Evolutionary conservation across 2,113 vertebrate genomes (phyloP), one percentile per base, ranked within the genome.

Genomic region (Corythaeola cristata): DNA sequence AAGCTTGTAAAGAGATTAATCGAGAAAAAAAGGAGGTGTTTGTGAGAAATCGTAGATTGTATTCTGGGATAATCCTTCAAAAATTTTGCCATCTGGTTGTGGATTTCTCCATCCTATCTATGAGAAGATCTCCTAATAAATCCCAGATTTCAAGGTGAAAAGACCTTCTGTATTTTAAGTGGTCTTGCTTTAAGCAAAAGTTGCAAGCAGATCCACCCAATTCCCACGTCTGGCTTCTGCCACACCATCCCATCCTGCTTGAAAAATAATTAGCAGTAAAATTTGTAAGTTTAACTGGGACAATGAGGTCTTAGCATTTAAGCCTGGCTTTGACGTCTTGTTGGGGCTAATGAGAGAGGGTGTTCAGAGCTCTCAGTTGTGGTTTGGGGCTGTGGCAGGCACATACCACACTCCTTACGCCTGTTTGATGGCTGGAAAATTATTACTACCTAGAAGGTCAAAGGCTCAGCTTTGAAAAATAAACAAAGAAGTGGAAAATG

Each of bases 341-440:
- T 74, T 74, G n/a, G 37, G 64, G 26, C 56, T 60, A 75, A 67
- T 6, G 60, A 67, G 4, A 75, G 62, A 92, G 68, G 32, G 15
- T 77, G 59, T 81, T 86, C 83, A 77, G 68, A 87, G 60, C 68
- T 84, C 80, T 72, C 83, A 77, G 84, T 66, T 93, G 96, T 85
- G 95, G 76, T 94, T 66, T 95, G 76, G 64, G 86, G 44, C 76
- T 84, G 86, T 67, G 56, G 73, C 77, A 92, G 76, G 68, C 80
- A 60, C 86, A 64, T 52, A 52, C 68, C 80, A 71, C 73, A 28
- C 30, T 87, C 44, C 69, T 93, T 81, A 89, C 71, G 83, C 41
- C 37, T 75, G 23, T 78, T 87, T 81, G 93, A 87, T 92, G 83
- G 58, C 56, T 93, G 76, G 90, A 96, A 96, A 93, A 85, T 90